A percentile compares a stretch with the other conserved stretches of the same genome.
phyloP scores from a whole-genome alignment of 2,797 vertebrate genomes.

The Scolopax bukidnonensis region DNA sequence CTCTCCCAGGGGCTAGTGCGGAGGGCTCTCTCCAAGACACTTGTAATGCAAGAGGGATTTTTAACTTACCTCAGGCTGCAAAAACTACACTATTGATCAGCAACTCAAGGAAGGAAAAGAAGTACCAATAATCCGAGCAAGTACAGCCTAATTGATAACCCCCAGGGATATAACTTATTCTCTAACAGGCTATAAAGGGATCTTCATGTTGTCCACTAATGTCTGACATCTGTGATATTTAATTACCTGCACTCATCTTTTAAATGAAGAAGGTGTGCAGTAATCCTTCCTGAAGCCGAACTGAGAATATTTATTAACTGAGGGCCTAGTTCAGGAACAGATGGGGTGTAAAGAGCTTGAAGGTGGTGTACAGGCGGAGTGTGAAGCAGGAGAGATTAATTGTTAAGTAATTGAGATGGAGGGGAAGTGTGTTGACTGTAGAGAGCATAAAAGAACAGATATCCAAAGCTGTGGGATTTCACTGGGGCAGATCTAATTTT shows the following conservation, averaged over 20 bases:
- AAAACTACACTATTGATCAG: neutral
- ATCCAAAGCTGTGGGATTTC: neutral
- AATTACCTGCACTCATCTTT: slow-evolving; percentile 19
- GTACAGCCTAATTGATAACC: neutral
- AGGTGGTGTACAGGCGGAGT: neutral
- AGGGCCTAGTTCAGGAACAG: neutral
- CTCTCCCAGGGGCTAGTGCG: neutral
- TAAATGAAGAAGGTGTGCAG: neutral
- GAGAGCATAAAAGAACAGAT: neutral
- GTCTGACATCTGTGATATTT: slow-evolving; percentile 31
- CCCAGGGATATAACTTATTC: neutral
- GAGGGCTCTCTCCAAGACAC: neutral
- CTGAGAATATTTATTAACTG: slow-evolving; percentile 4
- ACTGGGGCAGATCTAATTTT: neutral
- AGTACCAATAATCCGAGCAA: neutral
- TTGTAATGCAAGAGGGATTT: neutral
- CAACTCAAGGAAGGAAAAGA: neutral
- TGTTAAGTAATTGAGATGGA: neutral
- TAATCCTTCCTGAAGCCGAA: slow-evolving; percentile 2
- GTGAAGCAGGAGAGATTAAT: neutral
- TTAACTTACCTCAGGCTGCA: neutral
- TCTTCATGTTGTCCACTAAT: neutral
- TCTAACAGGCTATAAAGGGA: neutral
- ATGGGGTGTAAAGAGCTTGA: slow-evolving; percentile 54
- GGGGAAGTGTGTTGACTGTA: neutral